Percentiles rank a stretch among this genome's conserved stretches.
phyloP scores from a whole-genome alignment of 1,140 invertebrate species.

The Papilio dardanus region DNA sequence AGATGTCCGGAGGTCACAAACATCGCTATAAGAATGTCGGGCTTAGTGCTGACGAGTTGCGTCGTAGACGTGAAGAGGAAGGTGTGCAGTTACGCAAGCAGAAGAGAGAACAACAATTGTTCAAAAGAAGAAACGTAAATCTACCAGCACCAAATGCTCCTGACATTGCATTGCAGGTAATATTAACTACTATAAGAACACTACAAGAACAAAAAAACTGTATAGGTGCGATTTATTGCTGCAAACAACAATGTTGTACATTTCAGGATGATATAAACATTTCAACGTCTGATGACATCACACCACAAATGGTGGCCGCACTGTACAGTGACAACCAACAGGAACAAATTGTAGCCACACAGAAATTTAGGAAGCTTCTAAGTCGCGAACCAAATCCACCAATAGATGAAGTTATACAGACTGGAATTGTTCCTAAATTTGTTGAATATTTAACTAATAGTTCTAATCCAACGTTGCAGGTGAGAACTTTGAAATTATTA shows the following conservation, averaged over 20 bases:
- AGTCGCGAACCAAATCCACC: conserved; percentile 98
- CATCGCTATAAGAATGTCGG: conserved; percentile 98
- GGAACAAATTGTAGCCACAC: conserved; percentile 94
- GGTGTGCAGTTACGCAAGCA: conserved; percentile 97
- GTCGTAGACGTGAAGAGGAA: conserved; percentile 96
- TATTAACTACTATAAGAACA: neutral
- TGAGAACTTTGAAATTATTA: conserved; percentile 60
- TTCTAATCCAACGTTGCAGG: conserved; percentile 93
- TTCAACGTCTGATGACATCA: conserved; percentile 81
- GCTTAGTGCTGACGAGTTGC: conserved; percentile 95
- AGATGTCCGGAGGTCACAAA: conserved; percentile 93
- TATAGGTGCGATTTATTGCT: too few relatives aligned
- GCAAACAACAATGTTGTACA: conserved; percentile 26
- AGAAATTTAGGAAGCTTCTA: conserved; percentile 97
- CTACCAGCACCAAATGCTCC: conserved; percentile 73
- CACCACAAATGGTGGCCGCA: conserved; percentile 91
- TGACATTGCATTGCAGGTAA: conserved; percentile 65
- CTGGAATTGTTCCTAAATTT: conserved; percentile 97
- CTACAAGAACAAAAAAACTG: too few relatives aligned
- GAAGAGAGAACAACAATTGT: conserved; percentile 96
- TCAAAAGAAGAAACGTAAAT: conserved; percentile 95
- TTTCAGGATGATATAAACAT: conserved; percentile 69
- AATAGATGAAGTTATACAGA: conserved; percentile 98
- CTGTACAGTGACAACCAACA: conserved; percentile 92
- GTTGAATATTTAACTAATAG: conserved; percentile 96